These are phyloP conservation scores for Phoeniculus purpureus DNA, from an alignment of 2,797 vertebrate species.

Conservation along the genomic window DNA sequence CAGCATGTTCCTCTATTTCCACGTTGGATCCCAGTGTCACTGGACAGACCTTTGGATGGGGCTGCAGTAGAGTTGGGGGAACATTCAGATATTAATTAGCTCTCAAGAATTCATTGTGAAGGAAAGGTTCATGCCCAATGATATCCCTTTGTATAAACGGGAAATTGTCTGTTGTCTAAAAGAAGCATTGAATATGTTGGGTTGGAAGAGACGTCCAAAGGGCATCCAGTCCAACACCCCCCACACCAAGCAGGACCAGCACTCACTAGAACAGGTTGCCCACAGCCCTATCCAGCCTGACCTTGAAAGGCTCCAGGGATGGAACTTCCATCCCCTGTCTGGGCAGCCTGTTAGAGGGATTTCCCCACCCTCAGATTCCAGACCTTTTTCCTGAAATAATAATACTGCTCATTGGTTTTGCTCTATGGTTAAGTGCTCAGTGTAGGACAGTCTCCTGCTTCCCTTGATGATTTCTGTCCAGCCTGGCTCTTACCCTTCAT, in stretches of 20 bases:
- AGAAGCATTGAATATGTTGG: no score
- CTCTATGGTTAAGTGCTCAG: not conserved
- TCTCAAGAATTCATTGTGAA: not conserved
- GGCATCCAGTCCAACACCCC: no score
- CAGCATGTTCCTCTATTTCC: not conserved
- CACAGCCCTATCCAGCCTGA: no score
- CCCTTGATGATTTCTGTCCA: not conserved
- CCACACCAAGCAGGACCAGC: no score
- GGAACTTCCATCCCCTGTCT: no score
- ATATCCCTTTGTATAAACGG: not conserved
- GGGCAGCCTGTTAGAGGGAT: no score
- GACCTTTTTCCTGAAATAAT: no score
- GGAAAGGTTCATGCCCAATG: not conserved
- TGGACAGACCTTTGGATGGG: not conserved
- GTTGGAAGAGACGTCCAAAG: no score
- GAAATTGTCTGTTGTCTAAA: not conserved
- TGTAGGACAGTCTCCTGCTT: not conserved
- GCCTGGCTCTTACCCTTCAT: not conserved
- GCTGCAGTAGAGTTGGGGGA: not conserved
- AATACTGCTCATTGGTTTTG: not conserved
- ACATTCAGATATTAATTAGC: not conserved
- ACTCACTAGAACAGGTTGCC: no score
- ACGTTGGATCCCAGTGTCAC: not conserved
- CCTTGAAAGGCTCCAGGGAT: no score
- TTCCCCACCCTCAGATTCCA: no score